phyloP scores from a whole-genome alignment of 30 jellyfish, hydroid and myxozoan genomes.

The Pelagia noctiluca region DNA sequence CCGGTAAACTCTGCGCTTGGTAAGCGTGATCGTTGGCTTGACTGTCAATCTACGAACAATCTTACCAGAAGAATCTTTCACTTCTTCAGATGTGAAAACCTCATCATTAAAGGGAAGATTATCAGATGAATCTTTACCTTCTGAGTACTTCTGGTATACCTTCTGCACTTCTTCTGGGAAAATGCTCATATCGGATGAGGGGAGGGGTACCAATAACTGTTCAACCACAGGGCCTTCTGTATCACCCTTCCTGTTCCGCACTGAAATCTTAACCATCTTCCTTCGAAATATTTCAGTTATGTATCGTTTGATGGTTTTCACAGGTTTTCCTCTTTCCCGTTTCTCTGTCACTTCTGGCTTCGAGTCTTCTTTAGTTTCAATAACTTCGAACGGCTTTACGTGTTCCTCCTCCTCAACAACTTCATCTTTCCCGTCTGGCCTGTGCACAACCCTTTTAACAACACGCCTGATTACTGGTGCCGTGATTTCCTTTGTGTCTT shows the following conservation, averaged over 20 bases:
- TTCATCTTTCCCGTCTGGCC: background rate
- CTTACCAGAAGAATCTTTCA: slow-evolving; percentile 30
- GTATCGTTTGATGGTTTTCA: slow-evolving; percentile 6
- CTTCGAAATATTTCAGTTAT: background rate
- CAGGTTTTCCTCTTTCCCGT: slow-evolving; percentile 13
- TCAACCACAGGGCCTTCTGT: slow-evolving; percentile 24
- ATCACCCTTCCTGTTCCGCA: background rate
- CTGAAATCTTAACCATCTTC: background rate
- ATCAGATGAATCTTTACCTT: too few species aligned
- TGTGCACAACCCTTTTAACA: background rate
- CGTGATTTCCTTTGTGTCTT: background rate
- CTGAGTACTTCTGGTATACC: too few species aligned
- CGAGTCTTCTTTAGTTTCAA: slow-evolving; percentile 10
- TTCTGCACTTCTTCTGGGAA: slow-evolving; percentile 14
- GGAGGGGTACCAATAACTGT: slow-evolving; percentile 43
- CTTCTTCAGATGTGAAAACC: slow-evolving; percentile 68
- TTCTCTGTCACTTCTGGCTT: slow-evolving; percentile 32
- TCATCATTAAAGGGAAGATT: slow-evolving; percentile 55
- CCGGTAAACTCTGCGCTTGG: slow-evolving; percentile 48
- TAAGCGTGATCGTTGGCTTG: slow-evolving; percentile 50
- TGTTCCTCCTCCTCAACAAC: background rate
- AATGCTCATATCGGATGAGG: slow-evolving; percentile 6
- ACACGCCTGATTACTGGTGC: slow-evolving; percentile 12
- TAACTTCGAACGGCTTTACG: slow-evolving; percentile 4
- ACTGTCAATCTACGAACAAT: slow-evolving; percentile 45